A percentile compares a stretch with the other conserved stretches of the same genome.
These are phyloP conservation scores for Ivindomyrus marchei DNA, from an alignment of 2,113 vertebrate genomes.

Conservation along the genomic window DNA sequence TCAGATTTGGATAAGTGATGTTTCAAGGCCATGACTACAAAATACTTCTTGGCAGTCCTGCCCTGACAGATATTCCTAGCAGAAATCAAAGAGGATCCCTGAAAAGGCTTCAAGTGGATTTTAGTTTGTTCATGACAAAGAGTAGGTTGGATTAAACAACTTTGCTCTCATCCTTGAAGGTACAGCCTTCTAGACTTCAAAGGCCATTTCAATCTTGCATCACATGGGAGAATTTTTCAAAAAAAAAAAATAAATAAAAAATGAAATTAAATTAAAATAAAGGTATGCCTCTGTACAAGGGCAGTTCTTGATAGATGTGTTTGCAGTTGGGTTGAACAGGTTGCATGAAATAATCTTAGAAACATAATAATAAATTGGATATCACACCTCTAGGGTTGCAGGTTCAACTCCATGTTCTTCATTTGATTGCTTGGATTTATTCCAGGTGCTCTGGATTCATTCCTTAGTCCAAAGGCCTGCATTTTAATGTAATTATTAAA, in stretches of 20 bases:
- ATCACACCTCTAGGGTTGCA: neutral
- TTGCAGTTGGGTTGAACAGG: neutral
- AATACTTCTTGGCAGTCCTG: neutral
- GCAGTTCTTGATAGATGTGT: neutral
- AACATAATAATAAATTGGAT: neutral
- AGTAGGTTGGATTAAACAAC: neutral
- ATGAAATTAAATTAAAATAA: neutral
- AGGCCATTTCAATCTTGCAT: neutral
- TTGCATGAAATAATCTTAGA: neutral
- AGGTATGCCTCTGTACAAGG: neutral
- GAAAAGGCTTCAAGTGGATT: neutral
- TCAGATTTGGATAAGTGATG: neutral
- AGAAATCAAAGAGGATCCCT: slow-evolving; percentile 5
- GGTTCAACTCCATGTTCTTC: neutral
- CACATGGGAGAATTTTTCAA: neutral
- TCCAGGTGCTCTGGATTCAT: neutral
- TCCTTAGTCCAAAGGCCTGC: neutral
- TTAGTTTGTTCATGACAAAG: neutral
- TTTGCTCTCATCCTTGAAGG: neutral
- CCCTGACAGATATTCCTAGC: neutral
- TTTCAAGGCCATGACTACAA: neutral
- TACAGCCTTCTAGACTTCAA: neutral
- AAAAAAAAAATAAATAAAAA: neutral
- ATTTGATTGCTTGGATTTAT: neutral
- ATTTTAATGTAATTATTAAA: neutral